Evolutionary conservation across 2,797 vertebrate species (phyloP).

Genomic region (Alosa sapidissima): DNA sequence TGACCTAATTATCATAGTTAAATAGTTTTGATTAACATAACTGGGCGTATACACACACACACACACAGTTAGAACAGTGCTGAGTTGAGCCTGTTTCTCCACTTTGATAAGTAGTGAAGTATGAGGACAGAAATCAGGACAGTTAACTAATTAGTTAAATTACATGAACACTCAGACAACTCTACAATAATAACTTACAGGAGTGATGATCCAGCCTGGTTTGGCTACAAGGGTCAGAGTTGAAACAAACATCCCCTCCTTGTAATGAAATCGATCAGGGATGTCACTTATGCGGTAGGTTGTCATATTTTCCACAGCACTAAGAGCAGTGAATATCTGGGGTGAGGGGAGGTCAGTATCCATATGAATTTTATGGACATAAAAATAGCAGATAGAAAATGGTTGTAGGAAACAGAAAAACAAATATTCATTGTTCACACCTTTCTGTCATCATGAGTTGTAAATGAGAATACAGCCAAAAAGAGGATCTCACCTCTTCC

Average conservation of each 20-base stretch:
- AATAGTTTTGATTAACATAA: too few relatives aligned
- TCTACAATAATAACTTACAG: slow-evolving; percentile 73
- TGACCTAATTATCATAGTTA: too few relatives aligned
- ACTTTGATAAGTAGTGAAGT: too few relatives aligned
- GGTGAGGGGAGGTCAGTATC: background rate
- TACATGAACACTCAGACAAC: too few relatives aligned
- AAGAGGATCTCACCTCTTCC: slow-evolving; percentile 67
- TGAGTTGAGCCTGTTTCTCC: too few relatives aligned
- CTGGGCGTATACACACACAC: too few relatives aligned
- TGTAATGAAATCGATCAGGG: slow-evolving; percentile 86
- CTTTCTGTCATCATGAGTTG: too few relatives aligned
- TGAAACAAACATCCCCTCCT: slow-evolving; percentile 86
- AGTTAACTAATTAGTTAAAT: background rate
- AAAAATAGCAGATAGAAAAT: background rate
- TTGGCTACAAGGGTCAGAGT: slow-evolving; percentile 89
- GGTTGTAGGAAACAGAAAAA: background rate
- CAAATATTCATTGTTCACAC: background rate
- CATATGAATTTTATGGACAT: background rate
- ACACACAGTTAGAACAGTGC: too few relatives aligned
- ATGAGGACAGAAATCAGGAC: background rate
- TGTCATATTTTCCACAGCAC: slow-evolving; percentile 75
- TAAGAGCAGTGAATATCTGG: slow-evolving; percentile 79
- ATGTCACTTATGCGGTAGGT: slow-evolving; percentile 78
- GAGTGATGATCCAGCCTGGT: slow-evolving; percentile 88
- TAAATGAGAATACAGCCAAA: background rate